A percentile compares a stretch with the other conserved stretches of the same genome.
Conservation (phyloP, 2,888 invertebrate genomes). For the Parnassius mnemosyne region DNA sequence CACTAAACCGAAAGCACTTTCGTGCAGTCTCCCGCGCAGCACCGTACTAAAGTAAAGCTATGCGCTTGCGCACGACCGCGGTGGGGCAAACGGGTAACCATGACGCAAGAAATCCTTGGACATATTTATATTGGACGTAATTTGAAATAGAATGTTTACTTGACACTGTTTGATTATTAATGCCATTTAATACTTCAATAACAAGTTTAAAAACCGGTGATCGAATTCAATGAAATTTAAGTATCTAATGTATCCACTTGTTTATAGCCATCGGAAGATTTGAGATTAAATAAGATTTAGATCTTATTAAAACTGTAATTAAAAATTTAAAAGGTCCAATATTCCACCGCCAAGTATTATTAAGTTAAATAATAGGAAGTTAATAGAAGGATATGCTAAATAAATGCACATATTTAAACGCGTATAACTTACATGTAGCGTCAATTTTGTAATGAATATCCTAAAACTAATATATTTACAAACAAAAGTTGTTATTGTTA, state of each 20-base stretch:
- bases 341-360: no score
- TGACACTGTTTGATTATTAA: constrained; percentile 9
- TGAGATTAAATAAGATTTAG: neutral
- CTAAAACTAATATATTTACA: no score
- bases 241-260: no score
- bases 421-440: no score
- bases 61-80: neutral
- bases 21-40: constrained; percentile 25
- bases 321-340: neutral
- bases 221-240: neutral
- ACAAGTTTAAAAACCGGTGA: neutral
- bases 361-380: no score
- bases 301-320: neutral
- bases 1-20: constrained; percentile 29
- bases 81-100: constrained; percentile 35
- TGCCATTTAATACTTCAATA: neutral
- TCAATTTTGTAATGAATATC: no score
- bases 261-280: no score
- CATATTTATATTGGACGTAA: constrained; percentile 1
- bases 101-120: constrained; percentile 23
- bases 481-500: no score
- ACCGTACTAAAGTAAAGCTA: constrained; percentile 3
- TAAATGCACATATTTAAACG: no score
- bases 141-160: constrained; percentile 11
- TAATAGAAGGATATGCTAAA: no score